Percentiles rank a stretch among this genome's conserved stretches.
Conservation (phyloP, 2,888 invertebrate species). For the Yponomeuta cagnagella region DNA sequence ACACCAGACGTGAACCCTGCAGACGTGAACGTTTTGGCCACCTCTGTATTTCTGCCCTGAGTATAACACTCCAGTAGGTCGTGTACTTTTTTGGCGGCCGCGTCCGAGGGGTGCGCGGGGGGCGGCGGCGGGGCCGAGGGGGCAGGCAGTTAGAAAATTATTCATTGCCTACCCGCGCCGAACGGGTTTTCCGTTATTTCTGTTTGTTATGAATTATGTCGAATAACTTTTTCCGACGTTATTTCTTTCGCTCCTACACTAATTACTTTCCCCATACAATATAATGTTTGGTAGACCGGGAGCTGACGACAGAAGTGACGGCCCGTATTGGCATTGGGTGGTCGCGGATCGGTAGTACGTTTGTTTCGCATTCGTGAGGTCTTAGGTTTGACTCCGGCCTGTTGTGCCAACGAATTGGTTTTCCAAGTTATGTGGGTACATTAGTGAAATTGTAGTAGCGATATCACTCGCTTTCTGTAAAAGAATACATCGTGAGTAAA, state of each 20-base stretch:
- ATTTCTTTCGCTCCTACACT: conserved; percentile 66
- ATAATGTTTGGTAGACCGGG: not conserved
- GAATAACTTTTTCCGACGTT: conserved; percentile 69
- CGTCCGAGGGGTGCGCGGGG: conserved; percentile 34
- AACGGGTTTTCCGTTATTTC: conserved; percentile 73
- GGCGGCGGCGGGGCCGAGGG: conserved; percentile 19
- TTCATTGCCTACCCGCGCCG: conserved; percentile 74
- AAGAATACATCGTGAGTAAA: no score
- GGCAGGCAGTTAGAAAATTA: conserved; percentile 67
- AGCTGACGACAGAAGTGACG: no score
- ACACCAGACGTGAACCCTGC: no score
- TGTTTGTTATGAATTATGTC: conserved; percentile 75
- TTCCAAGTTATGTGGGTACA: no score
- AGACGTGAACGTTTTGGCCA: no score
- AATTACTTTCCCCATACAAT: conserved; percentile 65
- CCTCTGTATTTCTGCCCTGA: conserved; percentile 67
- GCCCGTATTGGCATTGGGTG: no score
- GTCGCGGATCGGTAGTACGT: no score
- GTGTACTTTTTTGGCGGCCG: conserved; percentile 70
- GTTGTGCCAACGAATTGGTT: no score
- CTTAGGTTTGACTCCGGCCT: no score
- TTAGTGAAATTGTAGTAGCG: no score
- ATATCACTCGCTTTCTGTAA: no score
- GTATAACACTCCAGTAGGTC: conserved; percentile 70
- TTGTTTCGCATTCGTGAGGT: no score